These are phyloP conservation scores for Napeogenes sylphis DNA, from an alignment of 2,888 invertebrate species.

Conservation along the genomic window DNA sequence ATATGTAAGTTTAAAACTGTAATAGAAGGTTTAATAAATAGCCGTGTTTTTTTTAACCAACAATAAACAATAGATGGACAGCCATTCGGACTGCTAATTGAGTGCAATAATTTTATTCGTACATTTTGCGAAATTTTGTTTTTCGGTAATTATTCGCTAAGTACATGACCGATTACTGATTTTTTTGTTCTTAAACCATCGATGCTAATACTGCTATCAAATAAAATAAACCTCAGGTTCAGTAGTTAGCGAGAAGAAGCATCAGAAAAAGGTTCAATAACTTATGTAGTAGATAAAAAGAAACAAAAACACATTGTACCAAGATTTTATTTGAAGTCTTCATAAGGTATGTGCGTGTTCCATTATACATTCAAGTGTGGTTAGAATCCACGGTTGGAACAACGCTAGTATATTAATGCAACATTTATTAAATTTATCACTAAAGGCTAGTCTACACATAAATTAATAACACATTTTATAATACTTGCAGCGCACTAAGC, in stretches of 20 bases:
- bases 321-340: slow-evolving; percentile 37
- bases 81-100: no score
- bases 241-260: no score
- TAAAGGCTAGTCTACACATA: slow-evolving; percentile 60
- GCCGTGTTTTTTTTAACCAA: slow-evolving; percentile 16
- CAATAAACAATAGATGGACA: neutral
- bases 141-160: no score
- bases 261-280: no score
- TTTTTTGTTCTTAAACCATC: no score
- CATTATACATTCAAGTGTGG: neutral
- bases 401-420: slow-evolving; percentile 37
- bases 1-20: slow-evolving; percentile 48
- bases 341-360: slow-evolving; percentile 40
- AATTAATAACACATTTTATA: slow-evolving; percentile 70
- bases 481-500: slow-evolving; percentile 58
- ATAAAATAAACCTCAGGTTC: no score
- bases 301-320: slow-evolving; percentile 14
- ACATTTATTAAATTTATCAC: slow-evolving; percentile 44
- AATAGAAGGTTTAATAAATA: slow-evolving; percentile 51
- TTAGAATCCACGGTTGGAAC: slow-evolving; percentile 5
- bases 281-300: neutral
- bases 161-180: no score
- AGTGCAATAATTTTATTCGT: no score
- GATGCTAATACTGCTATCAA: no score
- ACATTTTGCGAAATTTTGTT: no score